Base-by-base conservation (phyloP, 2,888 invertebrate species). In the Zygaena filipendulae region DNA sequence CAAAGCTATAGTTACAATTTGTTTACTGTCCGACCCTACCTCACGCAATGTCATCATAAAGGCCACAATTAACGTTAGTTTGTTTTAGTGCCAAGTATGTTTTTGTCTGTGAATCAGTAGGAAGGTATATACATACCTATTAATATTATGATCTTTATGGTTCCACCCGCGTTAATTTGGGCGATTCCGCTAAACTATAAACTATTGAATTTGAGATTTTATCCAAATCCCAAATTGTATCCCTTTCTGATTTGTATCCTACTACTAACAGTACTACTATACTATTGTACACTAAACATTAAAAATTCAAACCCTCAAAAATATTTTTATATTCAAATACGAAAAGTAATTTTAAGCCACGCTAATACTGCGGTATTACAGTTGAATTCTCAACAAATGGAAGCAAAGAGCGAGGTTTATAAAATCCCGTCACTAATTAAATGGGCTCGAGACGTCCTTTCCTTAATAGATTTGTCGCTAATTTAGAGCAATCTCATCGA, bases 341-440 rank as follows among this genome's bases (percentile, higher is more conserved):
- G n/a, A n/a, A n/a, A n/a, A n/a, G n/a, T n/a, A n/a, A n/a, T n/a
- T 67, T 69, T 62, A 70, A 71, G 66, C 64, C 52, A 57, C 56
- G 50, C 62, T 62, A 62, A 70, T 69, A 71, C 59, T 52, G 51
- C 62, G 46, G 57, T 53, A 62, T 60, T n/a, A n/a, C n/a, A 52
- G 59, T 57, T 59, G 53, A 66, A 67, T 66, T 70, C 52, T 49
- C 56, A 50, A 51, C 59, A 66, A 71, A 67, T 52, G 53, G 54
- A 57, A 57, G 59, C 55, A 59, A 68, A 67, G 63, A 67, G 69
- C 57, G 58, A 42, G 61, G 62, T 71, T 66, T 59, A 74, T 77
- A 72, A 75, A 77, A 72, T 64, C 68, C 58, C 45, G 66, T 61
- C 70, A 67, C 72, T 77, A 79, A 79, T 79, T 79, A 77, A 79